phyloP scores from a whole-genome alignment of 2,888 invertebrate species.

The Tuta absoluta region DNA sequence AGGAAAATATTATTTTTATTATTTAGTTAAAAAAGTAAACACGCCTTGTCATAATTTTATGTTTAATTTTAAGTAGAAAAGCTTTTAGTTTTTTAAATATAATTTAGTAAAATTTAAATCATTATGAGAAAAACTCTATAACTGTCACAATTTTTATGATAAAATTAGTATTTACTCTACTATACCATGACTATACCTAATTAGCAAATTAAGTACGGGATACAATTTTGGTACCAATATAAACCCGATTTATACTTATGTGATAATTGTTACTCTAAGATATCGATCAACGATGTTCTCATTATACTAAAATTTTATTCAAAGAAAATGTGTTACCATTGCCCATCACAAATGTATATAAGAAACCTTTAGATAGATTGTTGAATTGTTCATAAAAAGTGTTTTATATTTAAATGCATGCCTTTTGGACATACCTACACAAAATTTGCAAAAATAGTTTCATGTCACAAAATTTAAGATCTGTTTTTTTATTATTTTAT shows the following conservation, averaged over 20 bases:
- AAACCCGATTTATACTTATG: constrained; percentile 14
- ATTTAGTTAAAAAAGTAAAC: constrained; percentile 26
- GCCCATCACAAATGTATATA: constrained; percentile 69
- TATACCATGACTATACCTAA: not conserved
- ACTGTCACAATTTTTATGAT: constrained; percentile 16
- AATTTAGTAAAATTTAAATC: constrained; percentile 38
- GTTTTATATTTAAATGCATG: constrained; percentile 25
- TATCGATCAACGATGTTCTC: constrained; percentile 25
- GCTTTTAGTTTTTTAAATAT: constrained; percentile 46
- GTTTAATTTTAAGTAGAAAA: constrained; percentile 59
- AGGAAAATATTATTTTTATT: constrained; percentile 34
- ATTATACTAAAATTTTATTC: constrained; percentile 40
- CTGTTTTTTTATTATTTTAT: not conserved
- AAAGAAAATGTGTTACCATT: constrained; percentile 66
- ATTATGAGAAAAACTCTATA: constrained; percentile 8
- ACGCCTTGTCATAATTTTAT: constrained; percentile 54
- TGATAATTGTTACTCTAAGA: constrained; percentile 23
- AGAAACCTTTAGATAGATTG: constrained; percentile 60
- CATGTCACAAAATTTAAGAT: not conserved
- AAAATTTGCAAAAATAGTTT: not conserved
- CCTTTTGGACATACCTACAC: not conserved
- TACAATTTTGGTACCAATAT: constrained; percentile 12
- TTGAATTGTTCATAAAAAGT: constrained; percentile 58
- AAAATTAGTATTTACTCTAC: not conserved
- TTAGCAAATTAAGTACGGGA: not conserved